A percentile compares a stretch with the other conserved stretches of the same genome.
Conservation (phyloP, 2,888 invertebrate genomes). For the Amaurobius ferox region DNA sequence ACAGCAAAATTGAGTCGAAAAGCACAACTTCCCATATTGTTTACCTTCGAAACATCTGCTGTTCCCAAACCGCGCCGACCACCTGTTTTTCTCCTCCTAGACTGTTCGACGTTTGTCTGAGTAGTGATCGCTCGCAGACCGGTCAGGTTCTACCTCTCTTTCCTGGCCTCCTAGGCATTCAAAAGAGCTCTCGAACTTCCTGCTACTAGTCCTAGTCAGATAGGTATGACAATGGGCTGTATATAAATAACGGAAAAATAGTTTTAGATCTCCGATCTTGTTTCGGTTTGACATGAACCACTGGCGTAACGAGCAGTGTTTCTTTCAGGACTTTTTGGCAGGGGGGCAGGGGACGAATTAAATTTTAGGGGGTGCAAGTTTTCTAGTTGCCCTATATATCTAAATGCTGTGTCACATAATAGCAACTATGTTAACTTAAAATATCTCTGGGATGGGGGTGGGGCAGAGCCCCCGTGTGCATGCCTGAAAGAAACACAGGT, state of each 20-base stretch:
- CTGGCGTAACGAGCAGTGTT: no score
- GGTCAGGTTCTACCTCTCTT: constrained; percentile 25
- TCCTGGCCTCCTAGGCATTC: constrained; percentile 27
- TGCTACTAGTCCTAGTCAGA: constrained; percentile 38
- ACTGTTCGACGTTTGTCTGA: constrained; percentile 23
- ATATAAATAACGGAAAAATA: constrained; percentile 24
- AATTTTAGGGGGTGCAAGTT: no score
- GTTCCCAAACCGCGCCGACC: background rate
- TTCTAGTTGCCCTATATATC: no score
- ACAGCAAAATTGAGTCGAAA: no score
- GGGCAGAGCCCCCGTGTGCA: no score
- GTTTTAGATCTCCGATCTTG: constrained; percentile 38
- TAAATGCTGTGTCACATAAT: no score
- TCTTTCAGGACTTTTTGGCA: no score
- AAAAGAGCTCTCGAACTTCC: constrained; percentile 42
- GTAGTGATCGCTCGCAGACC: constrained; percentile 22
- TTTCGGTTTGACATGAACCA: background rate
- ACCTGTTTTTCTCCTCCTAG: constrained; percentile 39
- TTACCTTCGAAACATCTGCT: constrained; percentile 57
- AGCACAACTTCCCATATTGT: background rate
- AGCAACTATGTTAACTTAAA: no score
- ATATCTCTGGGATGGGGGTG: no score
- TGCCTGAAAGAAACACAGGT: no score
- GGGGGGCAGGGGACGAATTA: no score
- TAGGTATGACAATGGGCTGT: constrained; percentile 58